Conservation (phyloP, 2,113 vertebrate species). For the Gavia stellata region DNA sequence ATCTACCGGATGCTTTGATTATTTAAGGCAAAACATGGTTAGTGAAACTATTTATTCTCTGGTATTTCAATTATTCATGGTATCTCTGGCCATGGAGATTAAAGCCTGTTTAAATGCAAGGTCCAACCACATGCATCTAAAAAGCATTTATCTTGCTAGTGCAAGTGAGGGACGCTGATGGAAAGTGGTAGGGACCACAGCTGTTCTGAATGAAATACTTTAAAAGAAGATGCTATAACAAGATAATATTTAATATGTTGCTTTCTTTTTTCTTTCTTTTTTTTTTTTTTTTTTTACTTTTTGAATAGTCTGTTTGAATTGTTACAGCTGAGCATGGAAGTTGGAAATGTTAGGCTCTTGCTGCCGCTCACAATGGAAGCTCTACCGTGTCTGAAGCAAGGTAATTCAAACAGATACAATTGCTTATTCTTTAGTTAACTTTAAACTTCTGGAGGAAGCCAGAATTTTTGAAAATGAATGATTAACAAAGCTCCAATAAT, state of each 20-base stretch:
- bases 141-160: background rate
- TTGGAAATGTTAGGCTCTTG: background rate
- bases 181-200: background rate
- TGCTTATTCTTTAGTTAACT: background rate
- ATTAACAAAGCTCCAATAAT: conserved; percentile 1
- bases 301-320: background rate
- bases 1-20: conserved; percentile 30
- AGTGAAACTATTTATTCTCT: conserved; percentile 20
- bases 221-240: background rate
- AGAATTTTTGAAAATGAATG: background rate
- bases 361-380: background rate
- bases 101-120: conserved; percentile 14
- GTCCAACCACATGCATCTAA: background rate
- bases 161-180: background rate
- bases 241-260: background rate
- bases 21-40: conserved; percentile 33
- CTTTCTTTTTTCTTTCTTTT: background rate
- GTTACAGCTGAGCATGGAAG: background rate
- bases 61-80: conserved; percentile 50
- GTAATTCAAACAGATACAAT: background rate
- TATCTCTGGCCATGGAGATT: conserved; percentile 2
- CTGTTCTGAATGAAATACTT: background rate
- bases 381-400: background rate
- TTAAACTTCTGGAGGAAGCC: background rate
- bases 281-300: background rate